Evolutionary conservation across 1,140 invertebrate species (phyloP).

Genomic region (Penaeus chinensis): DNA sequence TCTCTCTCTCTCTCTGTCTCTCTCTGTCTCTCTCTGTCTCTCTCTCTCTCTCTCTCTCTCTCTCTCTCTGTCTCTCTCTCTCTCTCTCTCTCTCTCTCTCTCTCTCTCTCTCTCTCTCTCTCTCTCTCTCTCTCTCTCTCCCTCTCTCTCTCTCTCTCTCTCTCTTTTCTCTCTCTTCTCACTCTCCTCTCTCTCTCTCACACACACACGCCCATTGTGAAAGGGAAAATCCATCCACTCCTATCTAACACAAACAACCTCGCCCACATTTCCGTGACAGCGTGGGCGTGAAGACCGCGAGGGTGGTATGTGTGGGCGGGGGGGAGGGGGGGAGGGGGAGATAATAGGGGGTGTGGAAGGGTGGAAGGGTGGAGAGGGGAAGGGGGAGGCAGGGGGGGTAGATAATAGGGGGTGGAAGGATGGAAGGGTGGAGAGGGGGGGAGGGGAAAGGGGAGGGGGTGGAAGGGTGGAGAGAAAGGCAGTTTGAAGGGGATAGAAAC

Average conservation of each 20-base stretch:
- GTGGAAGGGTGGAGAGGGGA: neutral
- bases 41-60: too few species aligned
- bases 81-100: too few species aligned
- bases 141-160: too few species aligned
- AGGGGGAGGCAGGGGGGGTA: too few species aligned
- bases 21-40: too few species aligned
- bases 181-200: conserved; percentile 4
- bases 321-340: conserved; percentile 1
- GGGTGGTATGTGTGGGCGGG: neutral
- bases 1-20: too few species aligned
- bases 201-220: neutral
- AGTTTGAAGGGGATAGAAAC: too few species aligned
- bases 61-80: too few species aligned
- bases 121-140: too few species aligned
- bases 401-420: neutral
- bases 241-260: too few species aligned
- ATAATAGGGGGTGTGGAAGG: neutral
- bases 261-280: neutral
- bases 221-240: neutral
- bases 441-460: neutral
- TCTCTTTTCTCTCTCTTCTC: neutral
- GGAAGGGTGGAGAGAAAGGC: neutral
- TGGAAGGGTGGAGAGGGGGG: neutral
- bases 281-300: neutral
- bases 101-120: neutral